phyloP scores from a whole-genome alignment of 2,113 vertebrate species.

The Lepus europaeus region DNA sequence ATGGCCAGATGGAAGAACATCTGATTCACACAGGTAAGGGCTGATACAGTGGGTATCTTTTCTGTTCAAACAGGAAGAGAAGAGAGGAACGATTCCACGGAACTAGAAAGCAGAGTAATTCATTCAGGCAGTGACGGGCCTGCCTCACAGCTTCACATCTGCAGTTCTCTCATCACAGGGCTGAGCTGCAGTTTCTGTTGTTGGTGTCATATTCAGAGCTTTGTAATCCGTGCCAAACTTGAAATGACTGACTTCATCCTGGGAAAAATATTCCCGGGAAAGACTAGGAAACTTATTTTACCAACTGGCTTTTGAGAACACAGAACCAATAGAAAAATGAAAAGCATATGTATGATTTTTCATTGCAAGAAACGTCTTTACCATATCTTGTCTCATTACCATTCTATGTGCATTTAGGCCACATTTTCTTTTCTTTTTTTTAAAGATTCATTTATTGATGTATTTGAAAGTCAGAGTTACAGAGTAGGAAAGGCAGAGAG shows the following conservation, averaged over 20 bases:
- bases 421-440: conserved; percentile 27
- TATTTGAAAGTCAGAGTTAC: too few species aligned
- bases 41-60: conserved; percentile 62
- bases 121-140: conserved; percentile 41
- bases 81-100: background rate
- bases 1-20: background rate
- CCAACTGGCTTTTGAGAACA: conserved; percentile 55
- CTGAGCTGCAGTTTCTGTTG: conserved; percentile 75
- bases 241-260: conserved; percentile 73
- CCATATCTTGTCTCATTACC: conserved; percentile 61
- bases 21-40: background rate
- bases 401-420: conserved; percentile 2
- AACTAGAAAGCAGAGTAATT: background rate
- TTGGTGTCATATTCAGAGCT: conserved; percentile 69
- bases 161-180: conserved; percentile 18
- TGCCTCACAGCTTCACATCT: conserved; percentile 34
- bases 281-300: conserved; percentile 68
- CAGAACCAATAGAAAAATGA: conserved; percentile 58
- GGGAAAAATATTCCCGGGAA: conserved; percentile 74
- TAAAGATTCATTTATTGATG: too few species aligned
- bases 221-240: conserved; percentile 71
- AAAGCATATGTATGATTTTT: conserved; percentile 41
- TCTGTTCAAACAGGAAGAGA: conserved; percentile 66
- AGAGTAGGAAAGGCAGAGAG: too few species aligned
- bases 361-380: conserved; percentile 74